phyloP scores from a whole-genome alignment of 1,140 invertebrate genomes.

The Lepidurus arcticus region DNA sequence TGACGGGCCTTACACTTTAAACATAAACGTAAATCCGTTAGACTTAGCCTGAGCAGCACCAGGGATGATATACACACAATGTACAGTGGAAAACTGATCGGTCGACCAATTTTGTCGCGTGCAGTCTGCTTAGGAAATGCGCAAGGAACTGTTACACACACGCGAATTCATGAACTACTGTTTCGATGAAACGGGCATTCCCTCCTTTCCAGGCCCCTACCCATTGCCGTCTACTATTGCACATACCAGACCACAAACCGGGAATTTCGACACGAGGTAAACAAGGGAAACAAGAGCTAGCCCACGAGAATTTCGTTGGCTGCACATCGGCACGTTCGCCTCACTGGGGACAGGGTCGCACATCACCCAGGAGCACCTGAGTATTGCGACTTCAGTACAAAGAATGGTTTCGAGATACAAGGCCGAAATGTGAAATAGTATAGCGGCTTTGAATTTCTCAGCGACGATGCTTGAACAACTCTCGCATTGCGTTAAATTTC shows the following conservation, averaged over 20 bases:
- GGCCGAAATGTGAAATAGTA: not conserved
- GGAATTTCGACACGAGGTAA: slow-evolving; percentile 19
- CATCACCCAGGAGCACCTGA: not conserved
- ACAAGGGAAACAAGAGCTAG: not conserved
- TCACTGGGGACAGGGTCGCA: not conserved
- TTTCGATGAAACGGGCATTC: not conserved
- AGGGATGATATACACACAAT: not conserved
- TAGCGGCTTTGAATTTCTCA: not conserved
- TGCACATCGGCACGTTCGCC: slow-evolving; percentile 16
- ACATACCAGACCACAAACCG: slow-evolving; percentile 21
- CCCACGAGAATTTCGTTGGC: not conserved
- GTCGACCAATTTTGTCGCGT: not conserved
- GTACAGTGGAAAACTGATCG: not conserved
- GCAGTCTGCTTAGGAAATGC: not conserved
- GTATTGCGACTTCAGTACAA: not conserved
- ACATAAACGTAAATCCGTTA: not conserved
- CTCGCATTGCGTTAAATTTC: no score
- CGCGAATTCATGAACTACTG: not conserved
- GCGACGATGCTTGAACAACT: not conserved
- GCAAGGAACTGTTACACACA: not conserved
- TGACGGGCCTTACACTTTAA: not conserved
- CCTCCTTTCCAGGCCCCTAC: not conserved
- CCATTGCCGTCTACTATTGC: slow-evolving; percentile 16
- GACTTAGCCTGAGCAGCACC: not conserved
- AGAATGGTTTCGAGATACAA: not conserved